Evolutionary conservation across 2,113 vertebrate species (phyloP).

Genomic region (Dromaius novaehollandiae): DNA sequence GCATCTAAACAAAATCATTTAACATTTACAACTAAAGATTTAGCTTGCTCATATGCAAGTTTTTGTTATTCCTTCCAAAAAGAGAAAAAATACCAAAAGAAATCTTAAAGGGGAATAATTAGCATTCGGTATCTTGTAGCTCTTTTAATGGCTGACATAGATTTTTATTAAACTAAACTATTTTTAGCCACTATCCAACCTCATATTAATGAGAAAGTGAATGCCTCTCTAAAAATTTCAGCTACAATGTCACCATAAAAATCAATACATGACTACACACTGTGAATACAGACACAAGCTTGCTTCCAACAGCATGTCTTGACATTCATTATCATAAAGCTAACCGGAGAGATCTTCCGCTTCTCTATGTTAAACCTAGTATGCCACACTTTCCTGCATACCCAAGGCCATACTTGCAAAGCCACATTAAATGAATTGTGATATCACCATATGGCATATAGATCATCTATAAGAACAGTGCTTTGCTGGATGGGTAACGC

Average conservation of each 20-base stretch:
- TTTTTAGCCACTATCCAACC: slow-evolving; percentile 62
- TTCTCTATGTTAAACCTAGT: slow-evolving; percentile 25
- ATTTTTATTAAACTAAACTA: slow-evolving; percentile 76
- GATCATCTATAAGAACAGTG: not conserved
- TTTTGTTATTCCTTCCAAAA: slow-evolving; percentile 63
- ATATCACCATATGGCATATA: slow-evolving; percentile 20
- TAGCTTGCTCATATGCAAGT: slow-evolving; percentile 59
- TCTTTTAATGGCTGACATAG: slow-evolving; percentile 74
- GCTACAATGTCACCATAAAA: slow-evolving; percentile 74
- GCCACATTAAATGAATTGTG: slow-evolving; percentile 66
- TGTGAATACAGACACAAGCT: slow-evolving; percentile 74
- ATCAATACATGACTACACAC: slow-evolving; percentile 70
- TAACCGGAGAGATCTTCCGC: slow-evolving; percentile 26
- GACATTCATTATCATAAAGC: slow-evolving; percentile 68
- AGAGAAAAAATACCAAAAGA: slow-evolving; percentile 19
- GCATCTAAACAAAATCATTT: slow-evolving; percentile 55
- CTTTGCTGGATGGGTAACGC: not conserved
- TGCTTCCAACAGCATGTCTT: slow-evolving; percentile 26
- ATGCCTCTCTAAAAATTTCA: slow-evolving; percentile 74
- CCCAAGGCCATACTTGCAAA: slow-evolving; percentile 44
- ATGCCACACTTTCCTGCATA: slow-evolving; percentile 60
- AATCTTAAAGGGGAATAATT: slow-evolving; percentile 44
- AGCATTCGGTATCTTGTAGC: slow-evolving; percentile 64
- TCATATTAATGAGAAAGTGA: slow-evolving; percentile 74
- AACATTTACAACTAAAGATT: slow-evolving; percentile 57